Evolutionary conservation across 2,797 vertebrate species (phyloP).

Genomic region (Pteropus rufus): DNA sequence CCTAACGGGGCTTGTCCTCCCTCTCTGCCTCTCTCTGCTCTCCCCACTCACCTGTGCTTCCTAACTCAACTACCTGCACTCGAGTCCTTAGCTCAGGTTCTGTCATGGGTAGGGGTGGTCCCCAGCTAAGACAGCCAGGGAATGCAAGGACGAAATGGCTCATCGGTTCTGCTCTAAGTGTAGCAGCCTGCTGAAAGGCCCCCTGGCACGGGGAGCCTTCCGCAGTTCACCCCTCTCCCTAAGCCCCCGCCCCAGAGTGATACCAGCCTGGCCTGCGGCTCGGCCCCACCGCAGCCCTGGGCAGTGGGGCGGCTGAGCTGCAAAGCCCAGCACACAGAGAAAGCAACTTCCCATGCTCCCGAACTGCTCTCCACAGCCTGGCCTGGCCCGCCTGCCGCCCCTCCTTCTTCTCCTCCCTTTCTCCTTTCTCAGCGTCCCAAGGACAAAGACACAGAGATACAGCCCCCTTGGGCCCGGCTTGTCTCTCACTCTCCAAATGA

Average conservation of each 20-base stretch:
- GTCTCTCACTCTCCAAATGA: conserved; percentile 44
- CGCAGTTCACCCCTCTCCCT: background rate
- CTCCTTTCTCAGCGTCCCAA: conserved; percentile 53
- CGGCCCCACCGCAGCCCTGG: background rate
- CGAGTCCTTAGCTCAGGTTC: background rate
- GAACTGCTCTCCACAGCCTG: conserved; percentile 47
- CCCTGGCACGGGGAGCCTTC: background rate
- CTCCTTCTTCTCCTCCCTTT: conserved; percentile 18
- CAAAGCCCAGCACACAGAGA: background rate
- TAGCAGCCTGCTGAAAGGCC: too few species aligned
- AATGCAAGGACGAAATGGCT: background rate
- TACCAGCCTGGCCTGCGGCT: background rate
- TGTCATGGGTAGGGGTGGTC: background rate
- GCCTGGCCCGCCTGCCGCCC: background rate
- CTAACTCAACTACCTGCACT: background rate
- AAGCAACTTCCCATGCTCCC: background rate
- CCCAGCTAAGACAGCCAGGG: background rate
- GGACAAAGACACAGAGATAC: conserved; percentile 54
- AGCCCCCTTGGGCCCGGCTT: conserved; percentile 39
- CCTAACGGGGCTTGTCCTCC: rapidly evolving
- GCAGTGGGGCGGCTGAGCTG: background rate
- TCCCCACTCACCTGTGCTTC: rapidly evolving
- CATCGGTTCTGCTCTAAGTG: background rate
- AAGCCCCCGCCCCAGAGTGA: background rate
- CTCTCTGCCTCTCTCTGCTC: background rate